These are phyloP conservation scores for Larimichthys polyactis DNA, from an alignment of 2,113 vertebrate species.

Conservation along the genomic window DNA sequence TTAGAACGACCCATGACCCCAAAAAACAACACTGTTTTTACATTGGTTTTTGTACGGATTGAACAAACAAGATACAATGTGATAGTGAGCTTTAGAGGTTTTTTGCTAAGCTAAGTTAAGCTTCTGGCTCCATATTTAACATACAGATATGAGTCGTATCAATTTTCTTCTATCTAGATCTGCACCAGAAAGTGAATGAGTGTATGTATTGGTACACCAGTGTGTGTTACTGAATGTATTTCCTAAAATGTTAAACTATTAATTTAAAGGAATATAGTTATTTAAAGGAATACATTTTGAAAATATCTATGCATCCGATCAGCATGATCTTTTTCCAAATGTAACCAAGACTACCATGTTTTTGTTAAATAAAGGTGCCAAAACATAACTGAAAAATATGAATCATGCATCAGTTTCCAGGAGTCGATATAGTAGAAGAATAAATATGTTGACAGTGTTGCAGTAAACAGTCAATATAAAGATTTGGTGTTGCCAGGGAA, in stretches of 20 bases:
- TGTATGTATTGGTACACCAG: no score
- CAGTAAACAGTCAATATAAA: not conserved
- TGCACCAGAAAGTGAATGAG: not conserved
- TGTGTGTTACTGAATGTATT: not conserved
- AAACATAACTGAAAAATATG: not conserved
- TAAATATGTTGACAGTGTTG: not conserved
- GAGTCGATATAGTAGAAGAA: not conserved
- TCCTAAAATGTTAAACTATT: not conserved
- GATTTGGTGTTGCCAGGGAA: constrained; percentile 4
- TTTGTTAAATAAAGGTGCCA: not conserved
- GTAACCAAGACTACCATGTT: no score
- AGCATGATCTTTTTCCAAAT: not conserved
- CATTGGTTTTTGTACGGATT: no score
- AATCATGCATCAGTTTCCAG: not conserved
- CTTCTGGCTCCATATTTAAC: no score
- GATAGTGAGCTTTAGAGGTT: no score
- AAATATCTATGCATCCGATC: not conserved
- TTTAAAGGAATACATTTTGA: not conserved
- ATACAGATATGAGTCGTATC: not conserved
- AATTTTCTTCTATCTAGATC: not conserved
- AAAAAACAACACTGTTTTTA: no score
- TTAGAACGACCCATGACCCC: no score
- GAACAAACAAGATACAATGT: no score
- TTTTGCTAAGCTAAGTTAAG: no score
- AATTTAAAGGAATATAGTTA: not conserved